Percentiles rank a stretch among this genome's conserved stretches.
These are phyloP conservation scores for Clarias platycephalus DNA, from an alignment of 2,797 vertebrate species.

Conservation along the genomic window DNA sequence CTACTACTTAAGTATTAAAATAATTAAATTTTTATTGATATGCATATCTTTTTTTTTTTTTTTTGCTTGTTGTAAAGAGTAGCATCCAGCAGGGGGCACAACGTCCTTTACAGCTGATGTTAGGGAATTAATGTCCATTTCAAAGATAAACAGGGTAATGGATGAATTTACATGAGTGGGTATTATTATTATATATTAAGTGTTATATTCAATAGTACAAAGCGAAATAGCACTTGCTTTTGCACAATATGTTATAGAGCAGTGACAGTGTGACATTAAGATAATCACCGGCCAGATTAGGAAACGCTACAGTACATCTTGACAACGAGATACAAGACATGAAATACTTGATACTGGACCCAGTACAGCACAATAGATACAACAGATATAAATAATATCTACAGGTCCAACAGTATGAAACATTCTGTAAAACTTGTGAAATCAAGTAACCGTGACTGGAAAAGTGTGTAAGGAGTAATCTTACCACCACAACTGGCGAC, in stretches of 20 bases:
- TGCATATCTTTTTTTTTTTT: background rate
- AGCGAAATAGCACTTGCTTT: background rate
- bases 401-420: background rate
- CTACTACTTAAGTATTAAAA: background rate
- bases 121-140: background rate
- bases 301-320: background rate
- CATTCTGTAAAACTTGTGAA: too few relatives aligned
- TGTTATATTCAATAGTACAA: background rate
- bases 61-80: background rate
- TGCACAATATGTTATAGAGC: background rate
- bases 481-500: background rate
- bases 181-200: background rate
- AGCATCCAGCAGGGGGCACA: constrained; percentile 46
- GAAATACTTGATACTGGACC: background rate
- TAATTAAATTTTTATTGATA: background rate
- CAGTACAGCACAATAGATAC: background rate
- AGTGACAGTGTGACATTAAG: too few relatives aligned
- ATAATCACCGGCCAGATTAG: background rate
- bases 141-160: background rate
- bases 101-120: background rate
- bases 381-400: background rate
- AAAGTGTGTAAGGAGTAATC: background rate
- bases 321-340: background rate
- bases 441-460: too few relatives aligned
- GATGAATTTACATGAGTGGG: background rate